Percentiles rank a stretch among this genome's conserved stretches.
Conservation (phyloP, 2,797 vertebrate genomes). For the Gorsachius magnificus region DNA sequence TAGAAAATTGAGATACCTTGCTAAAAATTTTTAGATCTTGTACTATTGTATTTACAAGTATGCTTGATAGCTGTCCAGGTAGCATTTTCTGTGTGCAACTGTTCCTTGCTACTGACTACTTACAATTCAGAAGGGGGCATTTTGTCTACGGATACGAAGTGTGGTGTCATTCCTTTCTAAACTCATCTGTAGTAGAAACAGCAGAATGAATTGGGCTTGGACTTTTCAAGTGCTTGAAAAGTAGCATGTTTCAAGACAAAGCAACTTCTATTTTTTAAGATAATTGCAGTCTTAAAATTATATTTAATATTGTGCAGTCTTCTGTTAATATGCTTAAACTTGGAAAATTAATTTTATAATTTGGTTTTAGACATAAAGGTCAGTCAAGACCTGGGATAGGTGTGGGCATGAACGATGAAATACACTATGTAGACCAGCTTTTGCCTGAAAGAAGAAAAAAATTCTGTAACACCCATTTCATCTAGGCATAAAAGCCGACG, state of each 20-base stretch:
- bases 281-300: background rate
- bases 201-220: background rate
- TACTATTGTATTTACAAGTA: fast-evolving
- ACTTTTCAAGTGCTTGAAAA: background rate
- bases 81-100: background rate
- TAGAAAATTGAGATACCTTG: background rate
- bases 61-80: fast-evolving
- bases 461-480: background rate
- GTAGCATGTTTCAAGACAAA: background rate
- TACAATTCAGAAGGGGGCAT: background rate
- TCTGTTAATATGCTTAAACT: background rate
- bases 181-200: background rate
- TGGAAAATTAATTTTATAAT: background rate
- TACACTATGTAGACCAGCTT: background rate
- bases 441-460: background rate
- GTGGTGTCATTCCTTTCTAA: background rate
- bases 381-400: background rate
- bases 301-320: background rate
- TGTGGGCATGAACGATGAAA: background rate
- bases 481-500: background rate
- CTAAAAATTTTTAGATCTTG: background rate
- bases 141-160: background rate
- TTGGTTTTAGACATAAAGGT: background rate
- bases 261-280: background rate
- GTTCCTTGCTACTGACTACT: background rate